Evolutionary conservation across 1,140 invertebrate genomes (phyloP).

Genomic region (Pseudomyrmex dendroicus): DNA sequence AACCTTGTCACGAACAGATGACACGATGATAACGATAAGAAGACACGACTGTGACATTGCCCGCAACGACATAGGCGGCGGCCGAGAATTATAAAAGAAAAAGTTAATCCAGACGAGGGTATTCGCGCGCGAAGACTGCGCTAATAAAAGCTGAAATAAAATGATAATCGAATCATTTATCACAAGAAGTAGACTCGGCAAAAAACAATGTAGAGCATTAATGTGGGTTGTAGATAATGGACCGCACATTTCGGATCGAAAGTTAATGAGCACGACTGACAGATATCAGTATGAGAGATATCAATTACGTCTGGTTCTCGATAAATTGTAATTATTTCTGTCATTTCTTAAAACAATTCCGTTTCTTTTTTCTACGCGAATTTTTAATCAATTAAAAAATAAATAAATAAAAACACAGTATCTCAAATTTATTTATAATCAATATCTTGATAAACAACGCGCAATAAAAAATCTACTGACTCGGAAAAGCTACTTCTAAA

Average conservation of each 20-base stretch:
- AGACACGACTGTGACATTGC: conserved; percentile 5
- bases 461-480: no score
- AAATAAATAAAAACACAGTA: no score
- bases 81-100: background rate
- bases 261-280: background rate
- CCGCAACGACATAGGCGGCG: background rate
- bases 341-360: no score
- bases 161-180: background rate
- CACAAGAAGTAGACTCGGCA: background rate
- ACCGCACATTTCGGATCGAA: background rate
- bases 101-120: background rate
- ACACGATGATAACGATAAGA: background rate
- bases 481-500: background rate
- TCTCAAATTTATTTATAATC: no score
- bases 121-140: background rate
- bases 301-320: no score
- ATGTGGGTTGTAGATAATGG: background rate
- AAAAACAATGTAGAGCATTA: background rate
- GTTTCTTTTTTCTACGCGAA: no score
- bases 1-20: conserved; percentile 23
- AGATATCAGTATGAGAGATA: no score
- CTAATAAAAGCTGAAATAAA: background rate
- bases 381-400: no score
- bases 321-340: no score
- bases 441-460: no score